Percentiles rank a stretch among this genome's conserved stretches.
Evolutionary conservation across 2,888 invertebrate genomes (phyloP).

Genomic region (Podabrus alpinus): DNA sequence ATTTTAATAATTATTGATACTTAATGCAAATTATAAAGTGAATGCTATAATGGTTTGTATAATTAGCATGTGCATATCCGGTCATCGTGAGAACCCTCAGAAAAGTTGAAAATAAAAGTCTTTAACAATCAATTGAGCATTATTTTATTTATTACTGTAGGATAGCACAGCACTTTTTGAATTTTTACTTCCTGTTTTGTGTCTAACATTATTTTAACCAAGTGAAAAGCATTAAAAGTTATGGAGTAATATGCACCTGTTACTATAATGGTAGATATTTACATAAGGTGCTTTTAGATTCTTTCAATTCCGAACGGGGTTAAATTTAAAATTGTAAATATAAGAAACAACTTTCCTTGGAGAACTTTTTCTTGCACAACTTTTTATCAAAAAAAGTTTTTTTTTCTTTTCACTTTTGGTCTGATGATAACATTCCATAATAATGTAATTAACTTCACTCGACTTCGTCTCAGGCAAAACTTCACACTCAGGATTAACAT

Average conservation of each 20-base stretch:
- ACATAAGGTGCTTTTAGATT: too few relatives aligned
- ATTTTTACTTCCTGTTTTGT: not conserved
- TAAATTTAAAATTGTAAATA: too few relatives aligned
- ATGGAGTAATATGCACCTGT: not conserved
- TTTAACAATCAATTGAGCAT: not conserved
- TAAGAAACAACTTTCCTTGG: too few relatives aligned
- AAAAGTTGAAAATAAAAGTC: not conserved
- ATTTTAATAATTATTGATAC: not conserved
- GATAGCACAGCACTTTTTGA: not conserved
- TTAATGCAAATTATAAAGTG: not conserved
- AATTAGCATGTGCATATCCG: constrained; percentile 6
- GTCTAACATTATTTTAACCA: not conserved
- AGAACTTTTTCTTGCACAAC: too few relatives aligned
- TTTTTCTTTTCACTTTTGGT: too few relatives aligned
- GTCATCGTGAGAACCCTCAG: not conserved
- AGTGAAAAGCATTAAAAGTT: not conserved
- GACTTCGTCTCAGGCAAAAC: too few relatives aligned
- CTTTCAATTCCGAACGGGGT: too few relatives aligned
- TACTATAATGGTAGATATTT: not conserved
- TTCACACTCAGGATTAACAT: too few relatives aligned
- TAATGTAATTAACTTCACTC: too few relatives aligned
- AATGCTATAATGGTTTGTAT: constrained; percentile 4
- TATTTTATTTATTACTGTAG: not conserved
- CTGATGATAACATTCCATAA: too few relatives aligned
- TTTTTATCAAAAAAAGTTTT: too few relatives aligned